Evolutionary conservation across 2,113 vertebrate genomes (phyloP), one percentile per base, ranked within the genome.

Genomic region (Dipodomys stephensi): DNA sequence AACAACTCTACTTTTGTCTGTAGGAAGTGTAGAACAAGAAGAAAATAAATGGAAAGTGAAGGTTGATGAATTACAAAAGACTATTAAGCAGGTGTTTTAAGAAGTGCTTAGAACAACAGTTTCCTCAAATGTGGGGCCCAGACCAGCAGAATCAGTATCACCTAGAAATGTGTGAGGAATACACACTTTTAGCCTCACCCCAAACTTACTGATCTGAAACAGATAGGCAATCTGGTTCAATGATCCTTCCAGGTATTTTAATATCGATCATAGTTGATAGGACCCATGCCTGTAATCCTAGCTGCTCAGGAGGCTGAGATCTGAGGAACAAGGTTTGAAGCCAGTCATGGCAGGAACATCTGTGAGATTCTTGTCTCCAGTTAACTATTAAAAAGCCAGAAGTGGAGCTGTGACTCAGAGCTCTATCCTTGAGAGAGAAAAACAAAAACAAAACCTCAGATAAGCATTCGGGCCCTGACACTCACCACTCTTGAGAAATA

Each of bases 11-110:
- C 81, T 95, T 46, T 95, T 98, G 18, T 97, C 97, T 93, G 92
- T 98, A 99, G 99, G 99, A 99, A 98, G 99, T 23, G 99, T 99
- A 94, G 99, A 99, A 95, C 98, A 99, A 90, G 99, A 99, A 97
- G 99, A 99, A 98, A 98, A 99, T 88, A 99, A 99, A 97, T 99
- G 99, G 99, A 99, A 97, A 97, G 97, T 99, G 97, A 99, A 99
- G 97, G 97, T 99, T 76, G 99, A 99, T 90, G 97, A 98, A 87
- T 98, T 99, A 2, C 99, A 99, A 97, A 98, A 97, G 84, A 99
- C 99, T 89, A 98, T 99, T 74, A 98, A 94, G 97, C 98, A 99
- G 98, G 99, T 99, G 97, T 86, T 97, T 96, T 84, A 92, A 94
- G 84, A 95, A 92, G 77, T 79, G 15, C 2, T 7, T 68, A 73